Evolutionary conservation across 2,888 invertebrate genomes (phyloP), one percentile per base, ranked within the genome.

Genomic region (Petrolisthes cinctipes): DNA sequence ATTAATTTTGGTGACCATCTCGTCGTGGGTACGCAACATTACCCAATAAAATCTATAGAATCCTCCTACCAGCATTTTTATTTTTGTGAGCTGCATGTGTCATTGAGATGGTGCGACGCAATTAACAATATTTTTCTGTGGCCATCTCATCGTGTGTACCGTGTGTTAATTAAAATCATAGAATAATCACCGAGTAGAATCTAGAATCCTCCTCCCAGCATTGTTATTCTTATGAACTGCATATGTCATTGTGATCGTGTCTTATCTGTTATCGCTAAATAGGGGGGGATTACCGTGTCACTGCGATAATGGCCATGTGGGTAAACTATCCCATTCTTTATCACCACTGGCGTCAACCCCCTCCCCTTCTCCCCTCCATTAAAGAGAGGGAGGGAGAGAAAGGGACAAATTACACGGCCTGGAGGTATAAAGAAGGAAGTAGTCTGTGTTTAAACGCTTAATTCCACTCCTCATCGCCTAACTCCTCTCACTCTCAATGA

Each of bases 301-400:
- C 71, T 20, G 71, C n/a, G 71, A 71, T 71, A 71, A 71, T 71
- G 20, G 71, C 17, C 71, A 71, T 20, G 14, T 71, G 71, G 71
- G 71, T 71, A 71, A 71, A 71, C 71, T 71, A 71, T 71, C 71
- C 71, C 71, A 71, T 71, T 71, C 71, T 71, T 71, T 71, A 71
- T 71, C 71, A 71, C 71, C 20, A 20, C 20, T n/a, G 61, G 61
- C 61, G 14, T n/a, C 71, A 11, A 11, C 20, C 71, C 71, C 71
- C 20, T 20, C n/a, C 71, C 20, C 71, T n/a, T n/a, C n/a, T 20
- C 20, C 11, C 20, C 71, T 20, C 71, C 20, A 71, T n/a, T n/a
- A n/a, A 71, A n/a, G 20, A n/a, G 71, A n/a, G 20, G 71, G 71
- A n/a, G 20, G 20, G 71, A 71, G 71, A 71, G 71, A 71, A 71